A percentile compares a stretch with the other conserved stretches of the same genome.
phyloP scores from a whole-genome alignment of 2,797 vertebrate genomes.

The Gallinago nigripennis region DNA sequence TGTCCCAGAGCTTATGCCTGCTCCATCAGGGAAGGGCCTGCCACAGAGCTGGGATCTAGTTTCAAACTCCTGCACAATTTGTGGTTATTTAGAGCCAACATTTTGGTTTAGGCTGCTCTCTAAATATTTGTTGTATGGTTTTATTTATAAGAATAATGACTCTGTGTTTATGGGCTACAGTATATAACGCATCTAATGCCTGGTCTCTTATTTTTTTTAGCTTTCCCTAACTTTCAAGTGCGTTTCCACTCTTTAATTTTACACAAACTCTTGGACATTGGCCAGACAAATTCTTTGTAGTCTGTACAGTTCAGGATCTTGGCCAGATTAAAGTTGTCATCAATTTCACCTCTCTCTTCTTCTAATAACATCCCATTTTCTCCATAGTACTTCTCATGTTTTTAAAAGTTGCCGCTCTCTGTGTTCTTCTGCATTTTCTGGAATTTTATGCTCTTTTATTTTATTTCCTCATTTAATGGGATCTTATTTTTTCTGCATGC shows the following conservation, averaged over 20 bases:
- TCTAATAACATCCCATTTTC: conserved; percentile 26
- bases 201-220: neutral
- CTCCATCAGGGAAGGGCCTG: neutral
- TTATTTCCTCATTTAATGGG: neutral
- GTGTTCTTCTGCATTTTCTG: neutral
- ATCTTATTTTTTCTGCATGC: neutral
- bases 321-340: conserved; percentile 45
- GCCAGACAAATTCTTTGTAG: conserved; percentile 39
- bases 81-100: conserved; percentile 19
- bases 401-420: neutral
- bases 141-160: conserved; percentile 49
- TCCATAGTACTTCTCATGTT: neutral
- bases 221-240: conserved; percentile 14
- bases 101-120: conserved; percentile 5
- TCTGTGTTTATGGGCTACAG: neutral
- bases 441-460: neutral
- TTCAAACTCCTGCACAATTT: conserved; percentile 32
- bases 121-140: conserved; percentile 51
- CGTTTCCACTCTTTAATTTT: conserved; percentile 48
- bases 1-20: neutral
- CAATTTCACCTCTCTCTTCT: conserved; percentile 9
- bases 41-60: conserved; percentile 7
- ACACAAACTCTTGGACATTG: conserved; percentile 17
- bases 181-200: neutral
- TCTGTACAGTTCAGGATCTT: conserved; percentile 4